Evolutionary conservation across 1,140 invertebrate species (phyloP), one percentile per base, ranked within the genome.

Genomic region (Orchesella cincta): DNA sequence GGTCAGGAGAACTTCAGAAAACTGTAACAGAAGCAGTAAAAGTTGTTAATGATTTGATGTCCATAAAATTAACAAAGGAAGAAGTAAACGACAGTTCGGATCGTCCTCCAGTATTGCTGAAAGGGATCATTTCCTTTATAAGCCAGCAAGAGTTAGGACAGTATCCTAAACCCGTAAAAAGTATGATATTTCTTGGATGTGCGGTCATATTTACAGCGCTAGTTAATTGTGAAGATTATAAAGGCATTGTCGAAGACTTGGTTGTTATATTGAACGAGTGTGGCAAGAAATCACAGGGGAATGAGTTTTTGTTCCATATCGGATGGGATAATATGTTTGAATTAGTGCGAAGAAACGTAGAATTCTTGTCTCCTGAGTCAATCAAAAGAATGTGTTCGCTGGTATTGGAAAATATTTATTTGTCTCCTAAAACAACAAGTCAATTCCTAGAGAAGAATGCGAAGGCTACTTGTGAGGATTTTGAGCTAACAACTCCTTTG

Each of bases 351-450:
- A 46, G n/a, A 26, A 34, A 75, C 23, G 28, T 23, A 52, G 29
- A 52, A 23, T 36, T 35, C 36, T 75, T 80, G 29, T 77, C 73
- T 35, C n/a, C 39, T 52, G 16, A 52, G 28, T 39, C 28, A 52
- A 26, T 8, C 1, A 20, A 34, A 62, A 26, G 51, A 23, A 29
- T 57, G 57, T 29, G 33, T n/a, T 14, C 33, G 23, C 28, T 75
- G 5, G 75, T 79, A 5, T 39, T 81, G 28, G 26, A 74, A 31
- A 81, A 78, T 54, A 62, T 81, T 54, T 81, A 79, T 52, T 26
- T 81, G 26, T 81, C 80, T 20, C 51, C 71, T n/a, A 75, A 78
- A 52, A 31, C 52, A n/a, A 62, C 28, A 5, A 33, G 1, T 23
- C 8, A 67, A 8, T 67, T 67, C 23, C 8, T 26, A 2, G 74